A percentile compares a stretch with the other conserved stretches of the same genome.
These are phyloP conservation scores for Venustaconcha ellipsiformis DNA, from an alignment of 1,140 invertebrate species.

Conservation along the genomic window DNA sequence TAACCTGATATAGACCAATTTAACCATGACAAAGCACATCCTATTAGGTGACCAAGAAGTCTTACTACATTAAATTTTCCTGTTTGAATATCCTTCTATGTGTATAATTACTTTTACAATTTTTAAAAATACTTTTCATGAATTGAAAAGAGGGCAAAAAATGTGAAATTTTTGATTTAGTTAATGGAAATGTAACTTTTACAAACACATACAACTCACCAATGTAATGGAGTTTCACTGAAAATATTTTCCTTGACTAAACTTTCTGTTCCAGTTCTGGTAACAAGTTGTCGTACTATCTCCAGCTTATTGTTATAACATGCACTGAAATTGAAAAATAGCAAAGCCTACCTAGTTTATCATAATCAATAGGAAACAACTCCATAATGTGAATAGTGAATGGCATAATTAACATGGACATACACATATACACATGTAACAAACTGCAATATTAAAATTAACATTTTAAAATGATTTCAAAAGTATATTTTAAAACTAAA, in stretches of 20 bases:
- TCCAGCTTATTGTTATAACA: slow-evolving; percentile 71
- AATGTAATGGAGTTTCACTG: slow-evolving; percentile 70
- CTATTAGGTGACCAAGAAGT: too few relatives aligned
- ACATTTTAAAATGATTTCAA: not conserved
- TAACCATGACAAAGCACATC: too few relatives aligned
- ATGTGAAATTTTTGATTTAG: too few relatives aligned
- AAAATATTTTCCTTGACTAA: slow-evolving; percentile 70
- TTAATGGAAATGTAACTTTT: too few relatives aligned
- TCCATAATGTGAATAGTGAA: not conserved
- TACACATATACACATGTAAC: not conserved
- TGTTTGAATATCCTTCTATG: too few relatives aligned
- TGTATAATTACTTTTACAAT: too few relatives aligned
- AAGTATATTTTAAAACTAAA: not conserved
- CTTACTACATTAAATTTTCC: too few relatives aligned
- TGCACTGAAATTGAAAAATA: slow-evolving; percentile 53
- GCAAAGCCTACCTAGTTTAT: too few relatives aligned
- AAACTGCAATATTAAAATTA: not conserved
- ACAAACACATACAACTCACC: slow-evolving; percentile 32
- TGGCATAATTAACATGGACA: not conserved
- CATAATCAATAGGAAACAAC: too few relatives aligned
- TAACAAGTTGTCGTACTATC: slow-evolving; percentile 68
- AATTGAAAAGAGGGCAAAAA: too few relatives aligned
- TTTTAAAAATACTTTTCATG: too few relatives aligned
- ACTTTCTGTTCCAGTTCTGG: slow-evolving; percentile 61
- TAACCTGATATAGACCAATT: too few relatives aligned